Evolutionary conservation across 2,797 vertebrate genomes (phyloP).

Genomic region (Enteromius unitaeniatus): DNA sequence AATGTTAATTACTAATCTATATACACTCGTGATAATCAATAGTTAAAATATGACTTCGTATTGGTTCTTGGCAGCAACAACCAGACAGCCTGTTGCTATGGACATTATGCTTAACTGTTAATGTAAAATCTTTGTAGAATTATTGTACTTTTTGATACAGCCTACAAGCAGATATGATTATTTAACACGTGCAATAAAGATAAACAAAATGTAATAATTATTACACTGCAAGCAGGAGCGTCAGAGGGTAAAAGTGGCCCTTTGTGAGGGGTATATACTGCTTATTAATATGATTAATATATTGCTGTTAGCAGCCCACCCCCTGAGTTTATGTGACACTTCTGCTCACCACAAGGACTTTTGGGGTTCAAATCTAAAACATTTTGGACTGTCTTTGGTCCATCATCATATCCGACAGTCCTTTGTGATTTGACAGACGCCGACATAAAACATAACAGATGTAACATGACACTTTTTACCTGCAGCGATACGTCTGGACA

Average conservation of each 20-base stretch:
- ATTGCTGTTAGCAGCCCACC: no score
- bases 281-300: no score
- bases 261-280: no score
- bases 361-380: neutral
- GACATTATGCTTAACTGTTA: neutral
- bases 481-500: neutral
- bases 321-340: neutral
- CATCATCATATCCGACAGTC: no score
- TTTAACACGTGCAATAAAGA: neutral
- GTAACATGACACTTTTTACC: neutral
- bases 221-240: neutral
- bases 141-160: neutral
- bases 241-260: no score
- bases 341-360: neutral
- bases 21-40: neutral
- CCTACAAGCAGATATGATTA: neutral
- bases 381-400: neutral
- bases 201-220: neutral
- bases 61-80: neutral
- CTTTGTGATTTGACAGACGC: neutral
- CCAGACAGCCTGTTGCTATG: no score
- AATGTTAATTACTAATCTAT: neutral
- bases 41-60: no score
- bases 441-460: neutral
- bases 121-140: neutral